These are phyloP conservation scores for Acropternis orthonyx DNA, from an alignment of 2,797 vertebrate species.

Conservation along the genomic window DNA sequence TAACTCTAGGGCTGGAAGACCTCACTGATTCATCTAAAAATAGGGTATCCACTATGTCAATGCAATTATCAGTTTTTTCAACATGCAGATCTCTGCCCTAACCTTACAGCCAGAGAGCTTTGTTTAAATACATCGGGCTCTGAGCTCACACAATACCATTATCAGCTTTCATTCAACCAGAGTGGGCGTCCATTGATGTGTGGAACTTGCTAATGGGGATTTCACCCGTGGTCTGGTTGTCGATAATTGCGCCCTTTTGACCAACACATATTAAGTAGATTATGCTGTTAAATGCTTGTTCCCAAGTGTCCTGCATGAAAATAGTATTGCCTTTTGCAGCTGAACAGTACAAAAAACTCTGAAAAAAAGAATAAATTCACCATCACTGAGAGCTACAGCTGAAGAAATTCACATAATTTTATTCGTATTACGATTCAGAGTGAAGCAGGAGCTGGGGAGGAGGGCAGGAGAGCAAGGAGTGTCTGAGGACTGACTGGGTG, in stretches of 20 bases:
- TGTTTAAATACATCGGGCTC: not conserved
- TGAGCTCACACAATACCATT: not conserved
- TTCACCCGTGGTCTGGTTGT: not conserved
- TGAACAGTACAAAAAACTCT: not conserved
- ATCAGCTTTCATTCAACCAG: not conserved
- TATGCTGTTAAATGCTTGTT: not conserved
- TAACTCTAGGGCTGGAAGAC: conserved; percentile 12
- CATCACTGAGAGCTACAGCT: not conserved
- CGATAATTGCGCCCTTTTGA: not conserved
- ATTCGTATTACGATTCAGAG: not conserved
- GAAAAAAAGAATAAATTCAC: not conserved
- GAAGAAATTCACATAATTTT: not conserved
- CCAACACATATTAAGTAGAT: not conserved
- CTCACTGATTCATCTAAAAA: conserved; percentile 46
- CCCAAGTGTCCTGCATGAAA: not conserved
- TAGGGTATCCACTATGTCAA: not conserved
- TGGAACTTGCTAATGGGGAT: conserved; percentile 63
- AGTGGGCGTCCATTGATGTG: conserved; percentile 26
- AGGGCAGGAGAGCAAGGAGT: not conserved
- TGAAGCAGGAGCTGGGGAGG: not conserved
- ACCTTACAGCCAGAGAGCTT: not conserved
- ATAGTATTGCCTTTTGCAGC: not conserved
- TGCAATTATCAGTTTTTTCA: conserved; percentile 24
- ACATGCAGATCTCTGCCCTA: not conserved
- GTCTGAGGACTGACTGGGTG: not conserved